phyloP scores from a whole-genome alignment of 2,888 invertebrate species.

The Nasonovia ribisnigri region DNA sequence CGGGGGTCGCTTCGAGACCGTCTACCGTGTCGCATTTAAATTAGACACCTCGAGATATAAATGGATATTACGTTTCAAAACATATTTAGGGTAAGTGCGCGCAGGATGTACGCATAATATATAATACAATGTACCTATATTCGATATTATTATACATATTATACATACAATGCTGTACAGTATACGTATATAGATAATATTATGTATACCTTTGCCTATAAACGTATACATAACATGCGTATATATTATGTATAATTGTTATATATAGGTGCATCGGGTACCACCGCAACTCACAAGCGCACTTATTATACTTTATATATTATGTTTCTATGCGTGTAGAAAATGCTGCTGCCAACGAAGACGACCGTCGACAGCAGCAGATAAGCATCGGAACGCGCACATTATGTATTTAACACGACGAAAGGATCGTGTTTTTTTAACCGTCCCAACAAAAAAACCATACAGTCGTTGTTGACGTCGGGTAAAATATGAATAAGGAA shows the following conservation, averaged over 20 bases:
- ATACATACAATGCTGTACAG: neutral
- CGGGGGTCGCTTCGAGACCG: conserved; percentile 38
- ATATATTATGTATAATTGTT: neutral
- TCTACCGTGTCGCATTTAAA: conserved; percentile 56
- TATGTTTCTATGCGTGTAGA: neutral
- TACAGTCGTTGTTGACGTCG: neutral
- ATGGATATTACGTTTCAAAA: conserved; percentile 64
- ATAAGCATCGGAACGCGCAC: conserved; percentile 44
- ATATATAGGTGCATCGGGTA: neutral
- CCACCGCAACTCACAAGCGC: neutral
- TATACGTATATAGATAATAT: neutral
- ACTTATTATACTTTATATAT: neutral
- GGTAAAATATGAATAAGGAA: conserved; percentile 32
- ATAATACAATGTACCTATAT: conserved; percentile 1
- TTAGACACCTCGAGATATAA: conserved; percentile 58
- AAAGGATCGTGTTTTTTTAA: conserved; percentile 40
- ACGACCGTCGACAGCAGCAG: neutral
- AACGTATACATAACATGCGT: neutral
- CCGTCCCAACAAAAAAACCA: conserved; percentile 2
- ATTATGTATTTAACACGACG: conserved; percentile 51
- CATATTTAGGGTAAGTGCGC: conserved; percentile 61
- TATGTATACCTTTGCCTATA: neutral
- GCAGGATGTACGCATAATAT: neutral
- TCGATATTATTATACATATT: neutral
- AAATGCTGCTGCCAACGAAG: conserved; percentile 5